Evolutionary conservation across 1,140 invertebrate genomes (phyloP), one percentile per base, ranked within the genome.

Genomic region (Drosophila biarmipes): DNA sequence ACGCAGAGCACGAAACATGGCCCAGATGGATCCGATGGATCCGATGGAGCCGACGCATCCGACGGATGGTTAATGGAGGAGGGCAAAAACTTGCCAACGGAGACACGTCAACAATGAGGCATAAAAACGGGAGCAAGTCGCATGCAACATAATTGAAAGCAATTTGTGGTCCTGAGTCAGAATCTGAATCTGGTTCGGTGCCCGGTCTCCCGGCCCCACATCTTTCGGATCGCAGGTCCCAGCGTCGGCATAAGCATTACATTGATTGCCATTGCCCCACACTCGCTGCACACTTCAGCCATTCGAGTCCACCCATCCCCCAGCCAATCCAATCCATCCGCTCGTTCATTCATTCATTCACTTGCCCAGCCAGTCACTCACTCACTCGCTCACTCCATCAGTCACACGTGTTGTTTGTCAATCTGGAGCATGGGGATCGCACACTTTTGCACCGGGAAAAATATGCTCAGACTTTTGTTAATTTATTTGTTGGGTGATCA

Each of bases 101-200:
- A 82, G 84, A 82, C 74, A 87, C 82, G 82, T 86, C 84, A 89
- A 73, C 82, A 71, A 79, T 73, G 71, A 74, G 84, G 69, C 74
- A 79, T 82, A 82, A 87, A 87, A 87, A 87, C 84, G 84, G 84
- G 84, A 87, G 84, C 84, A 87, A 31, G 68, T 42, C 67, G 51
- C 79, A 76, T 89, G 84, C 84, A 87, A 84, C 84, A 79, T 87
- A 89, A 87, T 87, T 87, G 84, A 87, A 87, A 87, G 84, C 84
- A 87, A 87, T 87, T 87, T 87, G 84, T 81, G 84, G 84, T 67
- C 63, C 84, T 78, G 81, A 74, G 42, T 55, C 59, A 37, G 56
- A 17, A 46, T 55, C 59, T 40, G 56, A 17, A 49, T 53, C 79
- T 64, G 62, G 56, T 58, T 63, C 56, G 53, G 29, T 54, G 40